Evolutionary conservation across 2,797 vertebrate genomes (phyloP).

Genomic region (Sebastes steindachneri): DNA sequence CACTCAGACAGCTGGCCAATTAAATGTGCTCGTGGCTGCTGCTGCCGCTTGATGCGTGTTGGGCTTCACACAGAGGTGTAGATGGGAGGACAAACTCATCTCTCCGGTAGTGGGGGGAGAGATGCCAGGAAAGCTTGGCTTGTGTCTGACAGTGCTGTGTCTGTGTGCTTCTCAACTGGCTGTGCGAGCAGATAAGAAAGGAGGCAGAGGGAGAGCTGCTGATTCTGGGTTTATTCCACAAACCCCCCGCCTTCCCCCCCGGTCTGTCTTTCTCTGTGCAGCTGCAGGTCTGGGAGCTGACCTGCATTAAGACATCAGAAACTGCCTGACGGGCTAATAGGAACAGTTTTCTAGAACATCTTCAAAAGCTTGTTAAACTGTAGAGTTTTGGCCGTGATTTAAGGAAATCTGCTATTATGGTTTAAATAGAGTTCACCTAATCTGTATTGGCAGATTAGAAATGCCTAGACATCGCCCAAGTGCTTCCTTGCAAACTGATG

Average conservation of each 20-base stretch:
- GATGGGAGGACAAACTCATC: slow-evolving; percentile 72
- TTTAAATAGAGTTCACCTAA: slow-evolving; percentile 80
- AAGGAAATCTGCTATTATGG: slow-evolving; percentile 78
- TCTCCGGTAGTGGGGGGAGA: slow-evolving; percentile 51
- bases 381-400: slow-evolving; percentile 77
- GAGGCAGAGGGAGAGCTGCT: slow-evolving; percentile 68
- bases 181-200: slow-evolving; percentile 80
- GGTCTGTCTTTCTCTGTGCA: slow-evolving; percentile 62
- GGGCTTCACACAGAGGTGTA: slow-evolving; percentile 74
- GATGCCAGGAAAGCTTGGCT: slow-evolving; percentile 76
- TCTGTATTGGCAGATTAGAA: slow-evolving; percentile 77
- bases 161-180: slow-evolving; percentile 72
- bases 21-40: slow-evolving; percentile 64
- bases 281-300: slow-evolving; percentile 77
- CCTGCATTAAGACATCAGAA: slow-evolving; percentile 82
- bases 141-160: slow-evolving; percentile 69
- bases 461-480: slow-evolving; percentile 67
- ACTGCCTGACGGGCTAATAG: slow-evolving; percentile 74
- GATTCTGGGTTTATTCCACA: slow-evolving; percentile 69
- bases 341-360: slow-evolving; percentile 69
- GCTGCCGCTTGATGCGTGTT: slow-evolving; percentile 70
- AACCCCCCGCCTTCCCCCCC: background rate
- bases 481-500: slow-evolving; percentile 35
- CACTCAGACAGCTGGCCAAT: slow-evolving; percentile 74
- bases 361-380: slow-evolving; percentile 79